A percentile compares a stretch with the other conserved stretches of the same genome.
Evolutionary conservation across 2,113 vertebrate genomes (phyloP).

Genomic region (Thamnaconus septentrionalis): DNA sequence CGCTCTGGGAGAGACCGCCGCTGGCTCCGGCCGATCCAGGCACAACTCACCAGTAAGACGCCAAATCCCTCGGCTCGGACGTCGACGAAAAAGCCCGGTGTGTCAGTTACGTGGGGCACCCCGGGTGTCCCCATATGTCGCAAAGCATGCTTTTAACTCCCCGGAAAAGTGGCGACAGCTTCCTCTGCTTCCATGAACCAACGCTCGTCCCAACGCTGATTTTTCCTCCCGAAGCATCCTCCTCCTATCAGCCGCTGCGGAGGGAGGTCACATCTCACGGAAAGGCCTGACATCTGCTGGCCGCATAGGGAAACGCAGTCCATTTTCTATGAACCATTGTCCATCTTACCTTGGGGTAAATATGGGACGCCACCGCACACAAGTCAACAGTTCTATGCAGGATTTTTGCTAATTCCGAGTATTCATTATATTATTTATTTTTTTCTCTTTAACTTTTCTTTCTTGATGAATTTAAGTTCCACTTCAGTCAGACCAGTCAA

Average conservation of each 20-base stretch:
- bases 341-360: neutral
- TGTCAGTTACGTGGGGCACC: slow-evolving; percentile 32
- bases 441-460: too few species aligned
- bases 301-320: neutral
- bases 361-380: neutral
- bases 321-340: neutral
- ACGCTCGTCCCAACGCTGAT: slow-evolving; percentile 30
- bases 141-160: slow-evolving; percentile 46
- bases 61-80: slow-evolving; percentile 24
- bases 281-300: slow-evolving; percentile 59
- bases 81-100: slow-evolving; percentile 19
- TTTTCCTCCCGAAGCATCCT: slow-evolving; percentile 50
- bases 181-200: slow-evolving; percentile 40
- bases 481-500: too few species aligned
- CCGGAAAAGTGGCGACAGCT: slow-evolving; percentile 31
- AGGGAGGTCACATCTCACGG: neutral
- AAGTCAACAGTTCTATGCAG: too few species aligned
- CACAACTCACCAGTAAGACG: slow-evolving; percentile 54
- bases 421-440: too few species aligned
- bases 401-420: too few species aligned
- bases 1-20: neutral
- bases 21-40: slow-evolving; percentile 4
- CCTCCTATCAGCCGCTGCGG: neutral
- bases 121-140: slow-evolving; percentile 63
- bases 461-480: too few species aligned